Base-by-base conservation (phyloP, 2,113 vertebrate genomes). In the Sterna hirundo region DNA sequence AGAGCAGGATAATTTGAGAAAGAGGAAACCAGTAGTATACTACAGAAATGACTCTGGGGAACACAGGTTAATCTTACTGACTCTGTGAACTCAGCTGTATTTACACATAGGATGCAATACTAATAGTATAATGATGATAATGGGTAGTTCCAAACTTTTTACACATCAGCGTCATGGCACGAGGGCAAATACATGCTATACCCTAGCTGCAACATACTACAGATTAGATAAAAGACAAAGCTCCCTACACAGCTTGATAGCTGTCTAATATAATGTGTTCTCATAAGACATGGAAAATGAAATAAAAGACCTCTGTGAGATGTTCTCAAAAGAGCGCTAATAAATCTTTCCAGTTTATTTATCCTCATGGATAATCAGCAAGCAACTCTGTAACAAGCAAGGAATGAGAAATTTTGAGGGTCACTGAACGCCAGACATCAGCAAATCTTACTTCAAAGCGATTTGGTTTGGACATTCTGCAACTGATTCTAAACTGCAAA, bases 351-450 rank as follows among this genome's bases (percentile, higher is more conserved):
- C 32, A 42, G n/a, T 38, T 62, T 62, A 62, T 62, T 62, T 62
- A 17, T 62, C n/a, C 30, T 47, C n/a, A 25, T 8, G 12, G 13
- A 23, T 32, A 68, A 68, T n/a, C 40, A 89, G 17, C 58, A 64
- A 70, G 16, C 51, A 68, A 58, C 16, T 34, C 19, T 9, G 3
- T 18, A 66, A 36, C 21, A 60, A 72, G 52, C 10, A 79, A 61
- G 18, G 40, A 55, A 68, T 13, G 30, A 74, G 40, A 84, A 84
- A 38, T 36, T 36, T 25, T 49, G 46, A 60, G 38, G n/a, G 66
- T 66, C 29, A 23, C 32, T 23, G 52, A 55, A n/a, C 1, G 1
- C 34, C 38, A 76, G 23, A n/a, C 1, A 0, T 70, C 34, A 29
- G 13, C 23, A 29, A 70, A 69, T 40, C 38, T 64, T 38, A 64